These are phyloP conservation scores for Tylochromis polylepis DNA, from an alignment of 2,113 vertebrate species.

Conservation along the genomic window DNA sequence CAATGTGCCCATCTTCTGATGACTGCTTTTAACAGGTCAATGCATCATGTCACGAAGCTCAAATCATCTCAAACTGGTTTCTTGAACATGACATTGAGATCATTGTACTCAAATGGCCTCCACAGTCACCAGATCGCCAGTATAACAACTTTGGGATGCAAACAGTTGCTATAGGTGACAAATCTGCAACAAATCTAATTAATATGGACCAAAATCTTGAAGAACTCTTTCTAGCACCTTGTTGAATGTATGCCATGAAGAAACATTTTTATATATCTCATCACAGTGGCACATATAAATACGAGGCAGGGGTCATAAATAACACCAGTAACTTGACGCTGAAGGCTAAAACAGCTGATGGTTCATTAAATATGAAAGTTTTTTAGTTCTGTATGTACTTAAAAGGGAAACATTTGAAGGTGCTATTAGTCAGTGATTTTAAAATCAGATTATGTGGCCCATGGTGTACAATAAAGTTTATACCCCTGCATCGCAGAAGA, in stretches of 20 bases:
- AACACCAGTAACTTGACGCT: neutral
- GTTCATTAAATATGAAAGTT: no score
- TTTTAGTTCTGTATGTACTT: no score
- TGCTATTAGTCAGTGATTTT: neutral
- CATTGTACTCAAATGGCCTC: accelerated
- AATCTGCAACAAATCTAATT: neutral
- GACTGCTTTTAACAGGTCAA: neutral
- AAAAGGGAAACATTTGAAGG: neutral
- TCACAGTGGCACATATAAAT: neutral
- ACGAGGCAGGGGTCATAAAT: neutral
- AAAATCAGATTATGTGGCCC: neutral
- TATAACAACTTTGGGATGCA: neutral
- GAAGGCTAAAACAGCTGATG: no score
- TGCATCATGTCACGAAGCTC: neutral
- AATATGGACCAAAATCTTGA: accelerated
- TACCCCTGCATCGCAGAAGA: neutral
- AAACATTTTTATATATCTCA: neutral
- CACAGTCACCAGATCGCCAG: neutral
- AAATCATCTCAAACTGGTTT: neutral
- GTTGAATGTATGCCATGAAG: neutral
- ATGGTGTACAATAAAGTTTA: accelerated
- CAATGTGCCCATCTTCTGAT: neutral
- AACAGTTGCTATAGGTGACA: neutral
- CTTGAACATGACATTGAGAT: neutral
- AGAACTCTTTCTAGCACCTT: neutral